Base-by-base conservation (phyloP, 2,888 invertebrate species). In the Furcula furcula region DNA sequence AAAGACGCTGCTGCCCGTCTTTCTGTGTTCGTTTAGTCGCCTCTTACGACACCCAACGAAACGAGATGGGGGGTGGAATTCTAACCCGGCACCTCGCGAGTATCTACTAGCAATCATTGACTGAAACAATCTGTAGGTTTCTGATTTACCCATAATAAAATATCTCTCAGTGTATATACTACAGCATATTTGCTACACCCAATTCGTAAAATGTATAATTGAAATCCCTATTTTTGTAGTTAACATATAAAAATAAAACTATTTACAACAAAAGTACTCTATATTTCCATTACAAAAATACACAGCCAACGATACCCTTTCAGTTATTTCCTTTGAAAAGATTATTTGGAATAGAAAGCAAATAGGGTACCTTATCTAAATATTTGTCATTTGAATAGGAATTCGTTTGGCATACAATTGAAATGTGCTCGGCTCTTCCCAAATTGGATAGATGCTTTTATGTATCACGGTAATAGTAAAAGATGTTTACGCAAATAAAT, bases 341-440 rank as follows among this genome's bases (percentile, higher is more conserved):
- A 71, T 65, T 74, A 70, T 65, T 57, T 52, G 53, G 58, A 55
- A 75, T 71, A 72, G 63, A 73, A 71, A 74, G 73, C 67, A 76
- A 71, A 77, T 60, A 66, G 52, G 50, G 52, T 56, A 71, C 69
- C 62, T 72, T 67, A 73, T 67, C 65, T 70, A 75, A 74, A 77
- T 59, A 70, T 65, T 26, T 59, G 58, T 51, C 47, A 50, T 62
- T 9, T 26, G 26, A 26, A 26, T 26, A 9, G 26, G 26, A 26
- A 12, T 10, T 4, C 7, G 28, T 1, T 11, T n/a, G 14, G 40
- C 19, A 26, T 29, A 55, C 51, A 51, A 48, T 57, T 55, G 40
- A 46, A 57, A 54, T 35, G 31, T 38, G 28, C 45, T 31, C 29
- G 42, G 44, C 46, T 57, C 31, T 44, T 29, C 38, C 31, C 34